Evolutionary conservation across 2,888 invertebrate genomes (phyloP).

Genomic region (Ectemnius lituratus): DNA sequence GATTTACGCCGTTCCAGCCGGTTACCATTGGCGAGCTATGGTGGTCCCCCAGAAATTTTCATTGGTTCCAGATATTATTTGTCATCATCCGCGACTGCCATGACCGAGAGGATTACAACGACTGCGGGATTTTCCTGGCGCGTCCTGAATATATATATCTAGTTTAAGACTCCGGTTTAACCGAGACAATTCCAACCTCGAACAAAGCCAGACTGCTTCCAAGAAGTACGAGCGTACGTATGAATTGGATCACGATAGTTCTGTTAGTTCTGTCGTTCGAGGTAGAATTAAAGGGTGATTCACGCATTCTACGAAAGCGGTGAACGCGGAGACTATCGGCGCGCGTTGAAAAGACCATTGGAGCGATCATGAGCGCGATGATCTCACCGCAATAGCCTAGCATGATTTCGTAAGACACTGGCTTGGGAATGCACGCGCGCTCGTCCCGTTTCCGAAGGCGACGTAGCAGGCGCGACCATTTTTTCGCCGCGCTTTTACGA

Average conservation of each 20-base stretch:
- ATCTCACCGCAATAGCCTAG: slow-evolving; percentile 36
- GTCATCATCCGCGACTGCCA: slow-evolving; percentile 69
- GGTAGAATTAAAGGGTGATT: no score
- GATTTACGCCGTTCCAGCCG: slow-evolving; percentile 72
- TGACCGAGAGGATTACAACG: slow-evolving; percentile 63
- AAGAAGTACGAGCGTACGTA: no score
- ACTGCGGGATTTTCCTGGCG: slow-evolving; percentile 41
- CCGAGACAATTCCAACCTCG: no score
- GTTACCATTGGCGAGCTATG: slow-evolving; percentile 54
- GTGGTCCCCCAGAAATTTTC: slow-evolving; percentile 59
- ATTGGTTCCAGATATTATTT: slow-evolving; percentile 74
- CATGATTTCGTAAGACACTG: slow-evolving; percentile 2
- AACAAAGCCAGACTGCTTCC: no score
- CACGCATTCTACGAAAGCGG: no score
- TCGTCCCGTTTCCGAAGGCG: slow-evolving; percentile 16
- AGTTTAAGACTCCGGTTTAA: no score
- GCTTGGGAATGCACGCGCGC: background rate
- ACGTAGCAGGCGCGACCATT: slow-evolving; percentile 18
- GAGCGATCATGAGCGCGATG: slow-evolving; percentile 28
- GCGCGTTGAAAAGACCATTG: background rate
- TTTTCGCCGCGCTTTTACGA: slow-evolving; percentile 59
- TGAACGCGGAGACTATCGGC: no score
- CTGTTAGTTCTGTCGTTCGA: no score
- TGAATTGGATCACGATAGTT: no score
- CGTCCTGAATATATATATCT: slow-evolving; percentile 33